A percentile compares a stretch with the other conserved stretches of the same genome.
Conservation (phyloP, 2,113 vertebrate genomes). For the Sander lucioperca region DNA sequence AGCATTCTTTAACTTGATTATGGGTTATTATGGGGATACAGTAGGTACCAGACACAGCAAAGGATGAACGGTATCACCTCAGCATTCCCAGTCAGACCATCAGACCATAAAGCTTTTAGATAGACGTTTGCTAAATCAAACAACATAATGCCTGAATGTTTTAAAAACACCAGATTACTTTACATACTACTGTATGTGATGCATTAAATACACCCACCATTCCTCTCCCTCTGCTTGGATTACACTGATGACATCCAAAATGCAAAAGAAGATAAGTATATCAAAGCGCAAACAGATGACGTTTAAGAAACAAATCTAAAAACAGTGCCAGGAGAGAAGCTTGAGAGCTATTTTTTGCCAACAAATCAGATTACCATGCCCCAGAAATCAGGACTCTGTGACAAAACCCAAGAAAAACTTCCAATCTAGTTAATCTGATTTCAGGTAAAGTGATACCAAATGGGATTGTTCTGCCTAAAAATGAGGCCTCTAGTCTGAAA, state of each 20-base stretch:
- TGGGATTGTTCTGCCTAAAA: neutral
- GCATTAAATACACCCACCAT: neutral
- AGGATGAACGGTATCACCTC: neutral
- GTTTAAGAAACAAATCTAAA: neutral
- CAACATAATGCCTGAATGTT: neutral
- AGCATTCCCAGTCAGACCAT: slow-evolving; percentile 5
- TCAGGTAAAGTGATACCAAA: neutral
- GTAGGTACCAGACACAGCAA: slow-evolving; percentile 9
- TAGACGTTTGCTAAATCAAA: slow-evolving; percentile 3
- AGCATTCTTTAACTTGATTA: slow-evolving; percentile 37
- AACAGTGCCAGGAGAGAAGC: neutral
- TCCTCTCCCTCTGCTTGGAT: neutral
- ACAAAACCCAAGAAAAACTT: neutral
- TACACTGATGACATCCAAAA: neutral
- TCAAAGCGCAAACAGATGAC: neutral
- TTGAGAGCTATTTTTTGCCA: neutral
- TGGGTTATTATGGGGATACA: slow-evolving; percentile 30
- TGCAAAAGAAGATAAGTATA: neutral
- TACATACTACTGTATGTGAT: neutral
- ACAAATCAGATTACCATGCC: slow-evolving; percentile 7
- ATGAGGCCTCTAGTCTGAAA: neutral
- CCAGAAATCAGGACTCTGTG: neutral
- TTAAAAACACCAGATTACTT: neutral
- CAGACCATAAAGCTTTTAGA: neutral
- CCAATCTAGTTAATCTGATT: neutral